Evolutionary conservation across 2,888 invertebrate genomes (phyloP).

Genomic region (Gortyna flavago): DNA sequence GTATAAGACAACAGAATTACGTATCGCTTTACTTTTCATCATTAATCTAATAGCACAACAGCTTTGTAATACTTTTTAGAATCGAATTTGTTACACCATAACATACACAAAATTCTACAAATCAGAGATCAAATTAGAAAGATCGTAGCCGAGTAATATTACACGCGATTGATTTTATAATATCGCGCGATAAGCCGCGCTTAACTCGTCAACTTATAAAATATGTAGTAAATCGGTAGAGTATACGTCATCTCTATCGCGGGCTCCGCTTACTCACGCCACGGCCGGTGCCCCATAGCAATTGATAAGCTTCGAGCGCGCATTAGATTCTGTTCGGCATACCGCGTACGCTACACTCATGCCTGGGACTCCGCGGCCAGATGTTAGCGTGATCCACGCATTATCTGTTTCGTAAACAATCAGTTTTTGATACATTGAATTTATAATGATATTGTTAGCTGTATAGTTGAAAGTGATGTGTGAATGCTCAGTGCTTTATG

Average conservation of each 20-base stretch:
- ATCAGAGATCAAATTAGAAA: slow-evolving; percentile 28
- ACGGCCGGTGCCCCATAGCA: slow-evolving; percentile 67
- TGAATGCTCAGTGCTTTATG: slow-evolving; percentile 29
- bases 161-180: slow-evolving; percentile 41
- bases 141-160: slow-evolving; percentile 23
- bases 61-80: neutral
- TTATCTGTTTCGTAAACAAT: slow-evolving; percentile 56
- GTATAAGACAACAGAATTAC: neutral
- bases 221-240: slow-evolving; percentile 38
- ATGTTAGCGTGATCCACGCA: slow-evolving; percentile 67
- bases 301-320: slow-evolving; percentile 76
- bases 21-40: neutral
- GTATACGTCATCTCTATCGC: slow-evolving; percentile 42
- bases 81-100: neutral
- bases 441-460: slow-evolving; percentile 26
- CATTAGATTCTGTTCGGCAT: slow-evolving; percentile 66
- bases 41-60: neutral
- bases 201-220: slow-evolving; percentile 39
- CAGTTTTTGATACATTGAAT: slow-evolving; percentile 48
- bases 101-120: slow-evolving; percentile 6
- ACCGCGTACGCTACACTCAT: slow-evolving; percentile 63
- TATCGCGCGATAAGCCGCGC: slow-evolving; percentile 44
- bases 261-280: slow-evolving; percentile 49
- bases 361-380: slow-evolving; percentile 63
- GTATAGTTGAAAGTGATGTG: slow-evolving; percentile 54